Conservation (phyloP, 2,888 invertebrate genomes). For the Drosophila ustulata region DNA sequence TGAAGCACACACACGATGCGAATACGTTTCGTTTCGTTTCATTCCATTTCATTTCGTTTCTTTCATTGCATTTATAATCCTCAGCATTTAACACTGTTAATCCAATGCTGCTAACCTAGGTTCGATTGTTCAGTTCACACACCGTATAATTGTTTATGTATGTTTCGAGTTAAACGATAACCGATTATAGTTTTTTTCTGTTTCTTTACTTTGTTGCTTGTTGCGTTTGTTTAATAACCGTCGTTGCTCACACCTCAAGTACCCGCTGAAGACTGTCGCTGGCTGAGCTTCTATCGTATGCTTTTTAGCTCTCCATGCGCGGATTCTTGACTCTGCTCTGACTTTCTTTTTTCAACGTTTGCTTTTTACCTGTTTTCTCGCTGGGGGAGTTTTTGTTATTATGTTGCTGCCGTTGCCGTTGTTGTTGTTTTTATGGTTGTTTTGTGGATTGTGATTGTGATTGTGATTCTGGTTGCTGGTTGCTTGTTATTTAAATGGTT, state of each 20-base stretch:
- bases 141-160: slow-evolving; percentile 29
- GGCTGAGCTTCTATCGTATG: slow-evolving; percentile 78
- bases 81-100: slow-evolving; percentile 56
- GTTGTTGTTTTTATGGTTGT: neutral
- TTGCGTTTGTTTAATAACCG: slow-evolving; percentile 43
- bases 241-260: slow-evolving; percentile 71
- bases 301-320: slow-evolving; percentile 72
- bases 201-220: slow-evolving; percentile 12
- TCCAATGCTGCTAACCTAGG: slow-evolving; percentile 58
- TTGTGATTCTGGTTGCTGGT: slow-evolving; percentile 53
- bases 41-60: neutral
- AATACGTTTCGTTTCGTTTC: neutral
- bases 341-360: slow-evolving; percentile 64
- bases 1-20: slow-evolving; percentile 46
- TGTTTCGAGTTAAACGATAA: slow-evolving; percentile 36
- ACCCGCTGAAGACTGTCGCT: slow-evolving; percentile 81
- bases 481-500: slow-evolving; percentile 34
- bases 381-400: slow-evolving; percentile 59
- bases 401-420: neutral
- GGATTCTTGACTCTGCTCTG: slow-evolving; percentile 58
- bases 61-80: slow-evolving; percentile 40
- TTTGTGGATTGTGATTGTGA: slow-evolving; percentile 49
- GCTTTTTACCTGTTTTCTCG: slow-evolving; percentile 69
- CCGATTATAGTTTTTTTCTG: slow-evolving; percentile 39
- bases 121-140: slow-evolving; percentile 47